A percentile compares a stretch with the other conserved stretches of the same genome.
These are phyloP conservation scores for Macaria liturata DNA, from an alignment of 2,888 invertebrate species.

Conservation along the genomic window DNA sequence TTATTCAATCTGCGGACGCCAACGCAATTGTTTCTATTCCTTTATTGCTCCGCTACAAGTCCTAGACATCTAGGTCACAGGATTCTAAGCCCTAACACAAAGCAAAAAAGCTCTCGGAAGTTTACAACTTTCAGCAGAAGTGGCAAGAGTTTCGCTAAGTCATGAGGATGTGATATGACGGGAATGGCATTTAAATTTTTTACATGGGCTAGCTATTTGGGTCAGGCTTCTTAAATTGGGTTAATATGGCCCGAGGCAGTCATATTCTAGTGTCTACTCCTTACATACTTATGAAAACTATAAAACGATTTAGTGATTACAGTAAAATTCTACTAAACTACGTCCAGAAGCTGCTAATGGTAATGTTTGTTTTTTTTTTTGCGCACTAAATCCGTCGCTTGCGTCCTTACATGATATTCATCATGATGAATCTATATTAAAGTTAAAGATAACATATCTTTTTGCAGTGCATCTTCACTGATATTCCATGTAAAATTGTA, in stretches of 20 bases:
- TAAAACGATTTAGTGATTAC: no score
- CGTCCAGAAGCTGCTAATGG: no score
- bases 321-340: no score
- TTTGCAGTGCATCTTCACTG: no score
- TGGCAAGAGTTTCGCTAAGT: conserved; percentile 36
- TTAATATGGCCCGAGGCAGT: conserved; percentile 19
- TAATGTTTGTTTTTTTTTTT: no score
- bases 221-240: conserved; percentile 29
- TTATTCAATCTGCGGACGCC: conserved; percentile 74
- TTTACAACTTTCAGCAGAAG: conserved; percentile 31
- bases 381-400: no score
- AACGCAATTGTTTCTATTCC: conserved; percentile 69
- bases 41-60: conserved; percentile 45
- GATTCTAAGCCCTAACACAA: conserved; percentile 47
- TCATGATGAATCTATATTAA: no score
- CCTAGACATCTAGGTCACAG: conserved; percentile 27
- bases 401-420: no score
- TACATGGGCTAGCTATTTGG: conserved; percentile 30
- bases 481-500: no score
- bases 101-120: conserved; percentile 37
- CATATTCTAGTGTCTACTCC: no score
- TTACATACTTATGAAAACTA: no score
- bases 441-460: no score
- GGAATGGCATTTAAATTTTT: conserved; percentile 34
- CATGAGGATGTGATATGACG: conserved; percentile 34